Percentiles rank a stretch among this genome's conserved stretches.
Conservation (phyloP, 2,888 invertebrate genomes). For the Caenorhabditis angaria region DNA sequence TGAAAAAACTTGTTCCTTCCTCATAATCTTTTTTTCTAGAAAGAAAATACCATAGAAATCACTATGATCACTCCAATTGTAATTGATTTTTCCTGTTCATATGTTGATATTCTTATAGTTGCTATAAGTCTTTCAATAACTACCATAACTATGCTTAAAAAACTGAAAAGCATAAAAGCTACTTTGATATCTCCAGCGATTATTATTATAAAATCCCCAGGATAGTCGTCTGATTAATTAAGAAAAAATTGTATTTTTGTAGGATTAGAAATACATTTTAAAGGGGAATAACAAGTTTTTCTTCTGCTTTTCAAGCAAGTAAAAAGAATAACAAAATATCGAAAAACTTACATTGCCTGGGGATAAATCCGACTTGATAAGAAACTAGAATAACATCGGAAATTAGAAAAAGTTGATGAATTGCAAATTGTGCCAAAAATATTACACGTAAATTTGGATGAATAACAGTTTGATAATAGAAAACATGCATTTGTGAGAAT, state of each 20-base stretch:
- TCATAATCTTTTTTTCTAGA: background rate
- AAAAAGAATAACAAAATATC: too few relatives aligned
- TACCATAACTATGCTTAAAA: background rate
- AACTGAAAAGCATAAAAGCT: slow-evolving; percentile 5
- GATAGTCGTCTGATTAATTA: background rate
- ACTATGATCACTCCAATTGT: background rate
- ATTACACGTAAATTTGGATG: background rate
- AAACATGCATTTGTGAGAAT: background rate
- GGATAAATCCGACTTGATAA: background rate
- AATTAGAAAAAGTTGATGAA: background rate
- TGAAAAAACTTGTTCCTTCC: background rate
- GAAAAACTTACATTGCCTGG: slow-evolving; percentile 1
- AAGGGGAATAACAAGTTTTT: too few relatives aligned
- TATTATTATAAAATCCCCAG: background rate
- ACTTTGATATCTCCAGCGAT: background rate
- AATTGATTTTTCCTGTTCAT: background rate
- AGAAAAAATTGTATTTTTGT: too few relatives aligned
- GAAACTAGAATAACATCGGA: background rate
- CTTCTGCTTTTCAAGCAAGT: background rate
- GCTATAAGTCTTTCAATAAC: background rate
- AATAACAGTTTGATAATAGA: background rate
- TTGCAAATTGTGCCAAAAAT: background rate
- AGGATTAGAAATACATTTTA: too few relatives aligned
- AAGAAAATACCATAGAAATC: background rate
- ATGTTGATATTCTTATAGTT: background rate